Evolutionary conservation across 2,888 invertebrate species (phyloP).

Genomic region (Choristoneura rosaceana): DNA sequence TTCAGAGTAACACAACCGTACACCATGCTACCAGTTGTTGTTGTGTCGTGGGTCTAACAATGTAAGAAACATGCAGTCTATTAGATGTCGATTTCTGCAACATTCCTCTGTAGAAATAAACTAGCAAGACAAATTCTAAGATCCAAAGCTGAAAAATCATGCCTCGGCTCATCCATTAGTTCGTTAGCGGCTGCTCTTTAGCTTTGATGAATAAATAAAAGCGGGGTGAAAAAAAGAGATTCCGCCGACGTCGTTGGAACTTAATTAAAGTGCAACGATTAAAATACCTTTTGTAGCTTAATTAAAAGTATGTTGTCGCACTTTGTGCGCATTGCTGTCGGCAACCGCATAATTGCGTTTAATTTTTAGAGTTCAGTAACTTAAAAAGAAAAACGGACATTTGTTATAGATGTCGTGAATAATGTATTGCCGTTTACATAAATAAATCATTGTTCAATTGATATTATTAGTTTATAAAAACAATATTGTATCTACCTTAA

Average conservation of each 20-base stretch:
- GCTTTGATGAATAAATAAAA: slow-evolving; percentile 75
- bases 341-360: slow-evolving; percentile 25
- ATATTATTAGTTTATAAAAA: no score
- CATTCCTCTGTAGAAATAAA: slow-evolving; percentile 6
- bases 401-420: no score
- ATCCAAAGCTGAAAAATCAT: slow-evolving; percentile 53
- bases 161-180: slow-evolving; percentile 65
- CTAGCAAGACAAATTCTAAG: slow-evolving; percentile 38
- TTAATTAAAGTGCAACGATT: slow-evolving; percentile 74
- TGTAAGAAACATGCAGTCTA: no score
- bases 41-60: no score
- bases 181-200: slow-evolving; percentile 54
- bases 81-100: neutral
- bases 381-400: neutral
- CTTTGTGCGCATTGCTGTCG: slow-evolving; percentile 28
- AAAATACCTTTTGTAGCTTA: slow-evolving; percentile 63
- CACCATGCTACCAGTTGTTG: no score
- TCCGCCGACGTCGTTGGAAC: slow-evolving; percentile 57
- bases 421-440: no score
- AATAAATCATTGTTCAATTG: no score
- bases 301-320: slow-evolving; percentile 58
- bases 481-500: no score
- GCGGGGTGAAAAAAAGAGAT: slow-evolving; percentile 61
- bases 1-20: no score
- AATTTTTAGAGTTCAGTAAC: neutral